Conservation (phyloP, 2,113 vertebrate genomes). For the Cricetomys ansorgei region DNA sequence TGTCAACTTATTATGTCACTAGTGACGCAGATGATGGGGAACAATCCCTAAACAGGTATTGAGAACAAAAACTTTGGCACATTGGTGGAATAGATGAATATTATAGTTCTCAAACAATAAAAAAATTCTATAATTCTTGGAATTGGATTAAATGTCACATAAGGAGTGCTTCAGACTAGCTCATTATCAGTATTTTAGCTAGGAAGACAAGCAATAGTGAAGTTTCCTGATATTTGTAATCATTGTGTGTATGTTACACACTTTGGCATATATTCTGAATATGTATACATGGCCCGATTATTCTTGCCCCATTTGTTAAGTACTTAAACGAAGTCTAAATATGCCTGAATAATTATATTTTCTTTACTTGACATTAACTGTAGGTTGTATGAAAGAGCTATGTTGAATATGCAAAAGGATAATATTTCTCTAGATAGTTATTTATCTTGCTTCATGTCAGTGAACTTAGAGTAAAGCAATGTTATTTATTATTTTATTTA, state of each 20-base stretch:
- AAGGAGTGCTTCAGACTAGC: neutral
- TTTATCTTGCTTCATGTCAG: neutral
- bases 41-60: neutral
- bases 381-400: neutral
- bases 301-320: neutral
- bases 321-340: neutral
- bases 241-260: neutral
- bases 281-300: neutral
- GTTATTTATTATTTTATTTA: neutral
- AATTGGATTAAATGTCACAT: neutral
- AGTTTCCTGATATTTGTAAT: neutral
- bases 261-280: neutral
- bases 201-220: neutral
- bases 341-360: neutral
- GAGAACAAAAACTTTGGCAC: neutral
- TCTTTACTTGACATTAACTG: constrained; percentile 13
- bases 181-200: neutral
- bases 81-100: neutral
- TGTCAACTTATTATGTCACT: neutral
- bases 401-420: neutral
- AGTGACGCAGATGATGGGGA: neutral
- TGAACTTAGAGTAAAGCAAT: neutral
- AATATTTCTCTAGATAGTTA: neutral
- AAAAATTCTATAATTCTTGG: neutral
- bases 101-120: neutral